Base-by-base conservation (phyloP, 2,888 invertebrate genomes). In the Melolontha melolontha region DNA sequence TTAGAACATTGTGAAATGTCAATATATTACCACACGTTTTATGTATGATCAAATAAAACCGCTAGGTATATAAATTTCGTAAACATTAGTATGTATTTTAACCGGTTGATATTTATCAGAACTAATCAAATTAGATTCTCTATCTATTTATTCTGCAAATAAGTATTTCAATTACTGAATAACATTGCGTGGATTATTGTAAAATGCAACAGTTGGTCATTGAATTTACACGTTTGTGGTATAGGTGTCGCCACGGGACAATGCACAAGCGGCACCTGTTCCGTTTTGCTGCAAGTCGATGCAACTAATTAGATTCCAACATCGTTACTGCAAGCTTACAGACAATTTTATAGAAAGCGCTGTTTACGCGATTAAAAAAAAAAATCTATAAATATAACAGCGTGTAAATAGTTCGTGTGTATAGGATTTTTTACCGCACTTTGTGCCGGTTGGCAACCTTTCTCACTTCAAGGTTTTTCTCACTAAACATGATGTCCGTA, bases 181-280 rank as follows among this genome's bases (percentile, higher is more conserved):
- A 70, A 54, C 54, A 11, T 57, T 57, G 27, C 42, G 41, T 42
- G 12, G 42, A 57, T n/a, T 16, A 22, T 14, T 44, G 59, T 44
- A 29, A 34, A 12, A 59, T 59, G 44, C 59, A 59, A 59, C 59
- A 59, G 59, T 44, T 59, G 59, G 59, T 59, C 44, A 40, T 59
- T 14, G 59, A 29, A 47, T 59, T 44, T 44, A 40, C 6, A 47
- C 29, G 44, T 44, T n/a, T 14, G 29, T 12, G 5, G 44, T 44
- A 59, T 59, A 59, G 59, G 29, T 59, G 59, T 44, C 59, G 59
- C 59, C 44, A 44, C 34, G 59, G 42, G 17, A 27, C 44, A 29
- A 42, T 44, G 59, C 44, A 27, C 22, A 10, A 29, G 59, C 59
- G 59, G 7, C 44, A 59, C 14, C 59, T 59, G 44, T 8, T 59